These are phyloP conservation scores for Agrilus planipennis DNA, from an alignment of 1,140 invertebrate genomes.

Conservation along the genomic window DNA sequence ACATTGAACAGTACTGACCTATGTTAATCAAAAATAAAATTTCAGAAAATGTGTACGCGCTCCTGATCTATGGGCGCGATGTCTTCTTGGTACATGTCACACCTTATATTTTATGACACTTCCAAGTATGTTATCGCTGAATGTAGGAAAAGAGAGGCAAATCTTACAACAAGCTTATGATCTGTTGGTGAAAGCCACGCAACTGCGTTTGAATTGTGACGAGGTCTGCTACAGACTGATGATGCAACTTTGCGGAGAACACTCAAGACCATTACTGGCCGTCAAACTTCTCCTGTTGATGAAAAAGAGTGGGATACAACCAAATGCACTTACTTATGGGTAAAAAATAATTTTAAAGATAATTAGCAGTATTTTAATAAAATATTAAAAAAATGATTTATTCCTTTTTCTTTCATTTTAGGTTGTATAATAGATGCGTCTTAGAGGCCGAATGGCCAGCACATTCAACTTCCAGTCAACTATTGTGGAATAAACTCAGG, in stretches of 20 bases:
- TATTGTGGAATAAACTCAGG: conserved; percentile 88
- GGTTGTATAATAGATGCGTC: conserved; percentile 60
- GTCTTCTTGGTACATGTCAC: conserved; percentile 74
- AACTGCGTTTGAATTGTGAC: conserved; percentile 72
- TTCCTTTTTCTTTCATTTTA: conserved; percentile 11
- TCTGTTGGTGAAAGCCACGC: conserved; percentile 73
- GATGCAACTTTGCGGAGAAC: conserved; percentile 96
- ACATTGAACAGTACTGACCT: no score
- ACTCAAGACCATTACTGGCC: conserved; percentile 86
- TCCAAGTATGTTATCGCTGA: conserved; percentile 58
- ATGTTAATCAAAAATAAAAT: no score
- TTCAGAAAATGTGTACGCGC: conserved; percentile 28
- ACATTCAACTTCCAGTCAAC: conserved; percentile 53
- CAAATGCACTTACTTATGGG: conserved; percentile 97
- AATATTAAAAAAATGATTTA: no score
- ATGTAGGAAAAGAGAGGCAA: conserved; percentile 55
- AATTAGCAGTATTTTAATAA: no score
- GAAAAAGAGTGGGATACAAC: conserved; percentile 87
- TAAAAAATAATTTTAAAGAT: conserved; percentile 51
- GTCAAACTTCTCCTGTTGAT: conserved; percentile 91
- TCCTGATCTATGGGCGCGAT: conserved; percentile 86
- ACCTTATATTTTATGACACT: conserved; percentile 97
- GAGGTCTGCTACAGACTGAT: conserved; percentile 96
- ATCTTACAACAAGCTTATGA: conserved; percentile 78
- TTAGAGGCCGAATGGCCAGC: conserved; percentile 91